Conservation (phyloP, 2,888 invertebrate genomes). For the Lumbricus terrestris region DNA sequence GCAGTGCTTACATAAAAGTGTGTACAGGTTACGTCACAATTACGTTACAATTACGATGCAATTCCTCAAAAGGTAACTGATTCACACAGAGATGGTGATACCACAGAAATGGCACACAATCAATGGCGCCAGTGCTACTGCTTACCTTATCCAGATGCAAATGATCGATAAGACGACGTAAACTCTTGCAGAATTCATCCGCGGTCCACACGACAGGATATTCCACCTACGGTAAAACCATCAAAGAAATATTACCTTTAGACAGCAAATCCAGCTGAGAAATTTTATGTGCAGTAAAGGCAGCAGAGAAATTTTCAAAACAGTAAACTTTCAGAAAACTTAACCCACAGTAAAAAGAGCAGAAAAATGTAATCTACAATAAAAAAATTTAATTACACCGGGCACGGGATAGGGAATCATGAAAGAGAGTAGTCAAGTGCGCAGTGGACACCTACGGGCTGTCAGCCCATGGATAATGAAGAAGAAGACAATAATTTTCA, state of each 20-base stretch:
- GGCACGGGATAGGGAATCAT: too few species aligned
- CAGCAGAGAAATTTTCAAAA: not conserved
- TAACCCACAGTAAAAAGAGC: too few species aligned
- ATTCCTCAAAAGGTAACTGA: not conserved
- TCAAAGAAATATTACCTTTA: not conserved
- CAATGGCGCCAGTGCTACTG: not conserved
- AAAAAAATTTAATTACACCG: too few species aligned
- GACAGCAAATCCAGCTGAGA: not conserved
- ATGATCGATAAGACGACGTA: slow-evolving; percentile 77
- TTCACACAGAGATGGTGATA: not conserved
- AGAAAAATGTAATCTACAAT: too few species aligned
- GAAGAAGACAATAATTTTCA: too few species aligned
- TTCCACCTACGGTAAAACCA: slow-evolving; percentile 67
- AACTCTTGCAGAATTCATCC: slow-evolving; percentile 83
- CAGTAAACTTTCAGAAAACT: too few species aligned
- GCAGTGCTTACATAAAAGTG: not conserved
- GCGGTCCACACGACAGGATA: slow-evolving; percentile 85
- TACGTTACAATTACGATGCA: not conserved
- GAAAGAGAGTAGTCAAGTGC: too few species aligned
- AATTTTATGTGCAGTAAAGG: not conserved
- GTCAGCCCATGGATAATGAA: too few species aligned
- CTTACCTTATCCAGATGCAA: slow-evolving; percentile 71
- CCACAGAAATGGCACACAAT: not conserved
- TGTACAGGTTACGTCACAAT: not conserved
- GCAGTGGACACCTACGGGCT: too few species aligned